Base-by-base conservation (phyloP, 2,797 vertebrate species). In the Crenichthys baileyi region DNA sequence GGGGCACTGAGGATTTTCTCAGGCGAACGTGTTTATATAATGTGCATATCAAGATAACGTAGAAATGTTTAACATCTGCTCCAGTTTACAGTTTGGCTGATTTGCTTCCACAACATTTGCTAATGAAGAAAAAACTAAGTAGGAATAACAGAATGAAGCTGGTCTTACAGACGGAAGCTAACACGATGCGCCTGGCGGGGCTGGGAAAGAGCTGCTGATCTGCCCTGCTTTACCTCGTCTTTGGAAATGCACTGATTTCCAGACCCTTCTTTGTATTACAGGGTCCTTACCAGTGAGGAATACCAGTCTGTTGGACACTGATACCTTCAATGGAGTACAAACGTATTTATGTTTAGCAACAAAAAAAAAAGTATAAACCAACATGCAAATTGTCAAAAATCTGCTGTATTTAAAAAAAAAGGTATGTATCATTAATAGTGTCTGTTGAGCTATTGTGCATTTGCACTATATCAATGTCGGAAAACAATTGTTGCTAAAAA, bases 401-500 rank as follows among this genome's bases (percentile, higher is more conserved):
- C 88, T 91, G 90, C 92, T 94, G 93, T 95, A 88, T 91, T 92
- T 90, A 94, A 76, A 92, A 89, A 91, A 90, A 85, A 44, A 88
- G 81, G 78, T 87, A 78, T 91, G 89, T 94, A 91, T 93, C 80
- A 82, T 92, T 94, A 89, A 92, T 93, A 85, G 92, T 92, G 92
- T 95, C 83, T 89, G 79, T 93, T 90, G 91, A 95, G 92, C 93
- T 95, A 81, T 91, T 90, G 92, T 95, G 89, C 91, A 85, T 94
- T 95, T 93, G 92, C 93, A 95, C 91, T 94, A 91, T 94, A 87
- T 94, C 90, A 88, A 87, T 94, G 92, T 94, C 82, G 91, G 93
- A 92, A 92, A 88, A 85, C 51, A 61, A 15, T 76, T 91, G 90
- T 89, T 92, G 88, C 85, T 89, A 83, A 92, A 84, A 36, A 36